phyloP scores from a whole-genome alignment of 1,140 invertebrate genomes.

The Dolichoris vasculosae region DNA sequence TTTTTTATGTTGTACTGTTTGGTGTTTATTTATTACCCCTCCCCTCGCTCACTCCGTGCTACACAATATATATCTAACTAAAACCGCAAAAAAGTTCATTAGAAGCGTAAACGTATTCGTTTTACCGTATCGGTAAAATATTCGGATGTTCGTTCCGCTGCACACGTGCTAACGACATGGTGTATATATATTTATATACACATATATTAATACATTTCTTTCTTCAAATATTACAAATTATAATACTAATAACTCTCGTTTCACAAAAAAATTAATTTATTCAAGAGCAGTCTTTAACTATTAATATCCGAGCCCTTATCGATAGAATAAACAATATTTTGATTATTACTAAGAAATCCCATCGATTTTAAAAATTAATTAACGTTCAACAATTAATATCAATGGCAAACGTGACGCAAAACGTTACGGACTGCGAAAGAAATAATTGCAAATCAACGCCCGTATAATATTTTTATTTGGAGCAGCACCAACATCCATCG shows the following conservation, averaged over 20 bases:
- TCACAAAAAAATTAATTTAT: not conserved
- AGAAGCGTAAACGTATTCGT: not conserved
- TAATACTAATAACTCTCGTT: not conserved
- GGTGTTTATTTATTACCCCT: not conserved
- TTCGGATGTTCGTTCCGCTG: not conserved
- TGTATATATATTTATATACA: no score
- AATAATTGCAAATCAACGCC: not conserved
- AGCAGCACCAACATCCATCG: not conserved
- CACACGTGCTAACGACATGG: not conserved
- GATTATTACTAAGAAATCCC: not conserved
- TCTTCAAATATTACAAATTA: not conserved
- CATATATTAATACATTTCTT: not conserved
- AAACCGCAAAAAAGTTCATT: not conserved
- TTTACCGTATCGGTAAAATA: conserved; percentile 10
- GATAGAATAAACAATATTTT: not conserved
- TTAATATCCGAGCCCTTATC: not conserved
- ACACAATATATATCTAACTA: not conserved
- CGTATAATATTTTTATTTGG: not conserved
- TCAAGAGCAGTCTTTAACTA: not conserved
- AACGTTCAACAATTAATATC: not conserved
- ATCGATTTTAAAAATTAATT: not conserved
- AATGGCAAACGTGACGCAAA: not conserved
- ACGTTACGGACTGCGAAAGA: not conserved
- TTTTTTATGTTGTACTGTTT: conserved; percentile 4
- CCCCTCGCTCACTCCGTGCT: not conserved